These are phyloP conservation scores for Nothoprocta perdicaria DNA, from an alignment of 2,113 vertebrate genomes.

Conservation along the genomic window DNA sequence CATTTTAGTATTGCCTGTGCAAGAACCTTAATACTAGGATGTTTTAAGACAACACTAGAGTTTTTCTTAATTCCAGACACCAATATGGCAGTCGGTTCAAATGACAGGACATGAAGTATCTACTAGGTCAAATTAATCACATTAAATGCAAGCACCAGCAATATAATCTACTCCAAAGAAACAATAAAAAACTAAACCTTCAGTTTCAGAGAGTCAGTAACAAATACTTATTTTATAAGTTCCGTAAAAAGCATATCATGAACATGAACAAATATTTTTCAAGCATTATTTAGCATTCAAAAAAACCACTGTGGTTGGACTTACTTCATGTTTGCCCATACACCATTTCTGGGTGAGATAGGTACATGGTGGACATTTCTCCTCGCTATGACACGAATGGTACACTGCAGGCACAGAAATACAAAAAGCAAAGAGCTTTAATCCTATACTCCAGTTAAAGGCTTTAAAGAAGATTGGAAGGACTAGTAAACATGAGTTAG, in stretches of 20 bases:
- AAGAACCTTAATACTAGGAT: background rate
- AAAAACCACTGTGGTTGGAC: conserved; percentile 9
- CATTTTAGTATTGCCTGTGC: background rate
- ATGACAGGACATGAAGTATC: background rate
- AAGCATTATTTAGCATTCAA: background rate
- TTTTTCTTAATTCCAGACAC: background rate
- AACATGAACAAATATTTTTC: background rate
- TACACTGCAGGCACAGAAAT: conserved; percentile 83
- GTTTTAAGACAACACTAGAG: background rate
- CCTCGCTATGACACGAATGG: conserved; percentile 96
- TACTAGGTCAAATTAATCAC: background rate
- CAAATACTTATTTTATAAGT: background rate
- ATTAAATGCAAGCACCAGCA: background rate
- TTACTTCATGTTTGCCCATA: conserved; percentile 98
- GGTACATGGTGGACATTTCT: conserved; percentile 96
- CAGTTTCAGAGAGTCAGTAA: background rate
- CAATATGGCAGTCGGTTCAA: background rate
- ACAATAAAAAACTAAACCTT: background rate
- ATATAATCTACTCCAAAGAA: background rate
- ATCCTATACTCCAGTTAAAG: background rate
- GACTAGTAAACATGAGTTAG: background rate
- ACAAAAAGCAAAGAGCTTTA: background rate
- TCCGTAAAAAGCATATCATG: background rate
- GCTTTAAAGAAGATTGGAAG: background rate
- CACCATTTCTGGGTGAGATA: conserved; percentile 98